These are phyloP conservation scores for Leptocoma aspasia DNA, from an alignment of 2,113 vertebrate species.

Conservation along the genomic window DNA sequence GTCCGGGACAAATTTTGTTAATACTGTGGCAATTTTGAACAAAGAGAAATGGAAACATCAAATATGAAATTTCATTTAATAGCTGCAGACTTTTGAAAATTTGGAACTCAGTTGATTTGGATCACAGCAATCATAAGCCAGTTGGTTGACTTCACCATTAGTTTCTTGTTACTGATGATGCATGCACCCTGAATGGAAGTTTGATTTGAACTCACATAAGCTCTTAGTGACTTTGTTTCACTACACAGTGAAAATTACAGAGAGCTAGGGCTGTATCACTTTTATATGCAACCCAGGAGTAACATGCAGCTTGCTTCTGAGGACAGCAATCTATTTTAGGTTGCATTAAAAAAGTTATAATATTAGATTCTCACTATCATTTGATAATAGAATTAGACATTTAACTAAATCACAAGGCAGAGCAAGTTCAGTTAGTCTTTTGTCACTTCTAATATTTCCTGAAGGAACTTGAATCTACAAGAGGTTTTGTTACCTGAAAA, in stretches of 20 bases:
- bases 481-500: background rate
- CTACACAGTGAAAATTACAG: background rate
- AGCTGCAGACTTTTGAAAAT: background rate
- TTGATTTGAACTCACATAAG: background rate
- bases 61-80: background rate
- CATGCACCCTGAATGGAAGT: rapidly evolving
- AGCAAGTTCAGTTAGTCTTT: background rate
- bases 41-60: background rate
- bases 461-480: background rate
- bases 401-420: background rate
- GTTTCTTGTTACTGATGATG: background rate
- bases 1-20: background rate
- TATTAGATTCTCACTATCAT: background rate
- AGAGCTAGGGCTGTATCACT: background rate
- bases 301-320: background rate
- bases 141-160: background rate
- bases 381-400: background rate
- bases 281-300: background rate
- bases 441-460: background rate
- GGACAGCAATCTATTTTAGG: background rate
- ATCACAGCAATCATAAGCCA: background rate
- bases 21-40: background rate
- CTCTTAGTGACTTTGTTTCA: background rate
- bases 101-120: background rate
- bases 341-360: background rate